Conservation (phyloP, 23 tunicate species). For the Phallusia fumigata region DNA sequence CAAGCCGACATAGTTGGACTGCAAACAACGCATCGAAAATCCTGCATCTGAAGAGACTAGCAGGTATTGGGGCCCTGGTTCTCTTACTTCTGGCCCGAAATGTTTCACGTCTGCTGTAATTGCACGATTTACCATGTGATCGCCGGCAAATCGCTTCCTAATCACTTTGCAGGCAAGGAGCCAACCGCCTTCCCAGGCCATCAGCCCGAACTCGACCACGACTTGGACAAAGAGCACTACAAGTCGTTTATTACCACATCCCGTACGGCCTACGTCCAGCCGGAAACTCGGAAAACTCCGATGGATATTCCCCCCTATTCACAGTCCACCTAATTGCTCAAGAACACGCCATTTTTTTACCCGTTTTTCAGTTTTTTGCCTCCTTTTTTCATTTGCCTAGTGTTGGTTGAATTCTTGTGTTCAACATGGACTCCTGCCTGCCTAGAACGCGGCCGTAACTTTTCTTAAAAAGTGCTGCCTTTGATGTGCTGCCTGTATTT, state of each 20-base stretch:
- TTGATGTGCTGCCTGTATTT: neutral
- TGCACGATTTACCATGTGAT: neutral
- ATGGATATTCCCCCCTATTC: slow-evolving; percentile 11
- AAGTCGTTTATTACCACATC: slow-evolving; percentile 73
- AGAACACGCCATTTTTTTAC: neutral
- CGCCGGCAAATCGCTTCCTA: neutral
- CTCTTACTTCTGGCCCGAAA: too few relatives aligned
- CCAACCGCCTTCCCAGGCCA: slow-evolving; percentile 86
- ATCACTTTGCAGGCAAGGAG: slow-evolving; percentile 33
- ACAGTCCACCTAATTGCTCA: neutral
- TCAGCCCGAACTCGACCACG: slow-evolving; percentile 87
- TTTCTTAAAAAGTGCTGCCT: neutral
- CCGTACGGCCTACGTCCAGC: slow-evolving; percentile 56
- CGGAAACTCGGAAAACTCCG: slow-evolving; percentile 54
- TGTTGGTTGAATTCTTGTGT: too few relatives aligned
- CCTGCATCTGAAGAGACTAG: slow-evolving; percentile 31
- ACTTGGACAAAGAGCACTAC: slow-evolving; percentile 47
- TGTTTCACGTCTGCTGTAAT: neutral
- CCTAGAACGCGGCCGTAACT: neutral
- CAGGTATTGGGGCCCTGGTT: slow-evolving; percentile 16
- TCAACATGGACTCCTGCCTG: neutral
- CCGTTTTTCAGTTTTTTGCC: neutral
- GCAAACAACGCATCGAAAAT: slow-evolving; percentile 24
- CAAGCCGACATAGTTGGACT: neutral
- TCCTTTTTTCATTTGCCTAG: neutral